These are phyloP conservation scores for Drosophila littoralis DNA, from an alignment of 1,140 invertebrate species.

Conservation along the genomic window DNA sequence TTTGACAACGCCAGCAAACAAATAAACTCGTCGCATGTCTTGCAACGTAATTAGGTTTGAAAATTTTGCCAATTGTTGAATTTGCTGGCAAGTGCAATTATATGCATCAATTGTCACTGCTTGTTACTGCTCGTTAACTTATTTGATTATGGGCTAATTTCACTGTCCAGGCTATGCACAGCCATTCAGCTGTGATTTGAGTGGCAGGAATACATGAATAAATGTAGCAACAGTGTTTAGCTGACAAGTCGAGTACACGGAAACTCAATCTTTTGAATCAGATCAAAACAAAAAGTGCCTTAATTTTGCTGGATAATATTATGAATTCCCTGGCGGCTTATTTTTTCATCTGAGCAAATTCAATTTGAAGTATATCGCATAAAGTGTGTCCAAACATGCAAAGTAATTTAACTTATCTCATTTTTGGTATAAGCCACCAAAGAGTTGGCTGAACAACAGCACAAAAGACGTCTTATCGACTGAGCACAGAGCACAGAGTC, in stretches of 20 bases:
- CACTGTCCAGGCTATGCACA: background rate
- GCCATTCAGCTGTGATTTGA: constrained; percentile 5
- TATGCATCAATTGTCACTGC: constrained; percentile 77
- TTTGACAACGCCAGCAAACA: constrained; percentile 53
- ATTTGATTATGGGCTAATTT: constrained; percentile 79
- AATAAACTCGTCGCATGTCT: constrained; percentile 38
- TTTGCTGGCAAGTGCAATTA: constrained; percentile 60
- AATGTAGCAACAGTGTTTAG: background rate
- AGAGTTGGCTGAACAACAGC: constrained; percentile 29
- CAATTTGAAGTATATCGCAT: constrained; percentile 41
- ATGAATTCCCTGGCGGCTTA: constrained; percentile 13
- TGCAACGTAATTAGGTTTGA: constrained; percentile 72
- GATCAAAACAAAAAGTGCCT: background rate
- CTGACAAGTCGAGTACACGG: background rate
- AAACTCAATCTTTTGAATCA: background rate
- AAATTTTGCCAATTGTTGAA: constrained; percentile 72
- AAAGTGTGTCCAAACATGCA: constrained; percentile 56
- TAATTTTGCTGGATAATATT: constrained; percentile 4
- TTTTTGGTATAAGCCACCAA: constrained; percentile 47
- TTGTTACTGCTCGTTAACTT: constrained; percentile 75
- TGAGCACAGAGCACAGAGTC: constrained; percentile 40
- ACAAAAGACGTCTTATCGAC: constrained; percentile 64
- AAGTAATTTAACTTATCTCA: constrained; percentile 79
- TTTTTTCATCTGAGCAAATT: constrained; percentile 36
- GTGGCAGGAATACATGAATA: background rate